A percentile compares a stretch with the other conserved stretches of the same genome.
Evolutionary conservation across 1,140 invertebrate species (phyloP).

Genomic region (Polypedilum vanderplanki): DNA sequence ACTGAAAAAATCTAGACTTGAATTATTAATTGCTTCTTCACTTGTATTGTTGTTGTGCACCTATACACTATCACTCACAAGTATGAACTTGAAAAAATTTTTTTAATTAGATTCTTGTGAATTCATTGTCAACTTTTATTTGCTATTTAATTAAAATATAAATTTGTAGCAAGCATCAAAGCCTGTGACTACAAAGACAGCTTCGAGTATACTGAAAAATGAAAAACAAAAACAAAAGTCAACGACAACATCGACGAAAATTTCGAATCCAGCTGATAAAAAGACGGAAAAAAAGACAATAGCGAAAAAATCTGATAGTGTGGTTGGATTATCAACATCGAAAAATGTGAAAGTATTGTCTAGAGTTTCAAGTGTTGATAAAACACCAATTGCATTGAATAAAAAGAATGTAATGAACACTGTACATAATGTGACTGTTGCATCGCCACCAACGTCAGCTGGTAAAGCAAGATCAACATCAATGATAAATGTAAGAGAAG

Average conservation of each 20-base stretch:
- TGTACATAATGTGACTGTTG: slow-evolving; percentile 42
- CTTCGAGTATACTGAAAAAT: background rate
- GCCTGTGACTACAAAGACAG: background rate
- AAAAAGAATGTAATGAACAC: slow-evolving; percentile 41
- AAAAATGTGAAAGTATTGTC: background rate
- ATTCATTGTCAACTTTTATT: background rate
- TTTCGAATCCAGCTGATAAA: background rate
- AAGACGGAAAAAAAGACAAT: background rate
- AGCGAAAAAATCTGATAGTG: background rate
- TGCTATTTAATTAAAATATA: background rate
- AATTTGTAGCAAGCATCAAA: background rate
- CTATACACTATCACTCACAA: background rate
- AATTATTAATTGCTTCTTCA: background rate
- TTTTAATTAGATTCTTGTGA: background rate
- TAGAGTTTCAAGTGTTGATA: too few relatives aligned
- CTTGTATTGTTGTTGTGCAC: background rate
- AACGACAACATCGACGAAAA: background rate
- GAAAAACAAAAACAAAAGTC: background rate
- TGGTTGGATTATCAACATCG: background rate
- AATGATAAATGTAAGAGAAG: background rate
- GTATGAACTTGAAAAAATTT: background rate
- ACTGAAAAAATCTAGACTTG: background rate
- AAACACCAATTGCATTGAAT: slow-evolving; percentile 30
- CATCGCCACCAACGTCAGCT: slow-evolving; percentile 39
- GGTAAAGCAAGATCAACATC: slow-evolving; percentile 32